These are phyloP conservation scores for Lycocorax pyrrhopterus DNA, from an alignment of 2,113 vertebrate species.

Conservation along the genomic window DNA sequence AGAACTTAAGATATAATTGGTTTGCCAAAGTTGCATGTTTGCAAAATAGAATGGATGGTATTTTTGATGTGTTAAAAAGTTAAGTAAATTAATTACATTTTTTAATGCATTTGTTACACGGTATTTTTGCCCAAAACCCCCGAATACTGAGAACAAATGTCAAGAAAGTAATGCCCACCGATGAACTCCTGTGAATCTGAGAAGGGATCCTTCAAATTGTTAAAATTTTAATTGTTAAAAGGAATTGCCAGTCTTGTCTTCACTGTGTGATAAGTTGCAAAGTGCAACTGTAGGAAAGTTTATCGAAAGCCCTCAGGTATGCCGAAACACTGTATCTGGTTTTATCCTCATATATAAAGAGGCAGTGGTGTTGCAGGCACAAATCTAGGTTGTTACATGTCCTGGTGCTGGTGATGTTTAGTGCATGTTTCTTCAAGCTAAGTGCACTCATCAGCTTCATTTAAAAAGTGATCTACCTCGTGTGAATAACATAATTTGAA, in stretches of 20 bases:
- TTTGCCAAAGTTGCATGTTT: not conserved
- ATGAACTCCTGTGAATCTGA: not conserved
- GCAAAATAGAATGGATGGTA: not conserved
- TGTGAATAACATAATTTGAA: not conserved
- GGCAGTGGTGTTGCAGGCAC: not conserved
- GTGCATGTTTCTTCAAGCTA: not conserved
- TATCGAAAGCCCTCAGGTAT: not conserved
- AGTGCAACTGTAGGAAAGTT: not conserved
- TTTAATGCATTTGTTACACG: not conserved
- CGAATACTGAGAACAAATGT: not conserved
- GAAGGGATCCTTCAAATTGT: not conserved
- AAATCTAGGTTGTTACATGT: not conserved
- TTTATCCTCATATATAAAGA: not conserved
- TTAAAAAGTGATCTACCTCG: not conserved
- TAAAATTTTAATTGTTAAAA: not conserved
- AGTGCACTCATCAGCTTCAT: not conserved
- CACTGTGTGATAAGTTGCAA: not conserved
- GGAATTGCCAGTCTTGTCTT: not conserved
- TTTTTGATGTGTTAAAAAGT: not conserved
- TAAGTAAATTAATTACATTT: not conserved
- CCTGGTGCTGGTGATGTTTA: not conserved
- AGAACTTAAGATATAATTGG: not conserved
- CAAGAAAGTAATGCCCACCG: not conserved
- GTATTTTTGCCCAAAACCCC: not conserved
- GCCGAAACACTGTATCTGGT: not conserved